Percentiles rank a stretch among this genome's conserved stretches.
phyloP scores from a whole-genome alignment of 2,113 vertebrate species.

The Xenopus borealis region DNA sequence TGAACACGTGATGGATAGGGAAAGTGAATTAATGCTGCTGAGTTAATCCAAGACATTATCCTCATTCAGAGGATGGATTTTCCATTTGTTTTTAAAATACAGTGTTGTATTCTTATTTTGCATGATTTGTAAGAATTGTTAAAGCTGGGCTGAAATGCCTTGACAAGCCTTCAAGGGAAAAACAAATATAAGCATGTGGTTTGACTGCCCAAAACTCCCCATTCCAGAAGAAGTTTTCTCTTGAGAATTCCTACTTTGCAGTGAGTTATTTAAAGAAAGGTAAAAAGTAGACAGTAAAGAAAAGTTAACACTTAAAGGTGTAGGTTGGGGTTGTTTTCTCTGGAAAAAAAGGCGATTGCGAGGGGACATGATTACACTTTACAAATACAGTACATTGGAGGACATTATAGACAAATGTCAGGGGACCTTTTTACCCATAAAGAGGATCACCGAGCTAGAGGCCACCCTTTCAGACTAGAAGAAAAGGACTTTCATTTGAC shows the following conservation, averaged over 20 bases:
- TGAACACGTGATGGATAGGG: conserved; percentile 16
- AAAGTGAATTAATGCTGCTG: conserved; percentile 13
- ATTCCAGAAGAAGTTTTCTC: conserved; percentile 33
- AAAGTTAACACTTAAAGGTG: no score
- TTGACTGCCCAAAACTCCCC: conserved; percentile 19
- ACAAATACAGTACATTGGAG: no score
- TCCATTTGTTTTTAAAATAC: background rate
- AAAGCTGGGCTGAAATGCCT: conserved; percentile 9
- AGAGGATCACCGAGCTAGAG: no score
- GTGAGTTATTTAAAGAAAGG: no score
- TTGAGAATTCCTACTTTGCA: conserved; percentile 23
- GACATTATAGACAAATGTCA: no score
- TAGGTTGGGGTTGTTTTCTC: no score
- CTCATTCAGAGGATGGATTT: conserved; percentile 1
- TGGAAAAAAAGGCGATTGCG: no score
- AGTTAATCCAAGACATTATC: conserved; percentile 6
- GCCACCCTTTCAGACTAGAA: no score
- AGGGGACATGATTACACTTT: no score
- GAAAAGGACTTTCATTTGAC: no score
- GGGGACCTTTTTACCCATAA: no score
- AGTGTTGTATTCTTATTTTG: conserved; percentile 22
- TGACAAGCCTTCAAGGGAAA: conserved; percentile 33
- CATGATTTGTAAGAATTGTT: conserved; percentile 33
- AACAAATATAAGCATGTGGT: conserved; percentile 18
- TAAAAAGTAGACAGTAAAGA: no score